Evolutionary conservation across 2,797 vertebrate species (phyloP).

Genomic region (Pseudopleuronectes americanus): DNA sequence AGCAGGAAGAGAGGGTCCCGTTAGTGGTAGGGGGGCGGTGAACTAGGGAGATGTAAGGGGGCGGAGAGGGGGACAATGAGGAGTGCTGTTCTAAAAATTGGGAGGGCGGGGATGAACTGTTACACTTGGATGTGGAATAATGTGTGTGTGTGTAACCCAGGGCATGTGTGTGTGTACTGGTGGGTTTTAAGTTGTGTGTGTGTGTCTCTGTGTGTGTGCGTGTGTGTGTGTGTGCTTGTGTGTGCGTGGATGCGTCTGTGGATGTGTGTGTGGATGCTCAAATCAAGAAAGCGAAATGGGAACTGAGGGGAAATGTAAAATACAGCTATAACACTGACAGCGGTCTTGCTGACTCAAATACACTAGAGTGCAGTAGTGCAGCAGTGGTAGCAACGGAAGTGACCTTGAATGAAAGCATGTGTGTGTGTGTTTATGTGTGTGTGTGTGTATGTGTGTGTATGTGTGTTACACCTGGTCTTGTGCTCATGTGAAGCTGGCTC

Average conservation of each 20-base stretch:
- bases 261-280: conserved; percentile 10
- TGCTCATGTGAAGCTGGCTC: conserved; percentile 79
- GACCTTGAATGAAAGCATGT: conserved; percentile 42
- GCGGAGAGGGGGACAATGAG: conserved; percentile 64
- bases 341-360: conserved; percentile 69
- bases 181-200: conserved; percentile 21
- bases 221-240: conserved; percentile 32
- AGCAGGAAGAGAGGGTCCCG: conserved; percentile 77
- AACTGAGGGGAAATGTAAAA: conserved; percentile 64
- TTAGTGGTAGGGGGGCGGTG: conserved; percentile 43
- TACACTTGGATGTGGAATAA: conserved; percentile 62
- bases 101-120: conserved; percentile 59
- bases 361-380: conserved; percentile 61
- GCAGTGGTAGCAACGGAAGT: conserved; percentile 64
- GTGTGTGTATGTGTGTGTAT: background rate
- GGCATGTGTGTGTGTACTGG: conserved; percentile 33
- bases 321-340: conserved; percentile 74
- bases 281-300: conserved; percentile 42
- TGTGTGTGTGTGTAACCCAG: conserved; percentile 35
- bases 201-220: conserved; percentile 29
- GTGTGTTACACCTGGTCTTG: conserved; percentile 73
- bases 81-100: conserved; percentile 72
- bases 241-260: background rate
- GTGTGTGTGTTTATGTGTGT: conserved; percentile 13
- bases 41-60: conserved; percentile 12